Percentiles rank a stretch among this genome's conserved stretches.
Conservation (phyloP, 2,888 invertebrate genomes). For the Pilophorus perplexus region DNA sequence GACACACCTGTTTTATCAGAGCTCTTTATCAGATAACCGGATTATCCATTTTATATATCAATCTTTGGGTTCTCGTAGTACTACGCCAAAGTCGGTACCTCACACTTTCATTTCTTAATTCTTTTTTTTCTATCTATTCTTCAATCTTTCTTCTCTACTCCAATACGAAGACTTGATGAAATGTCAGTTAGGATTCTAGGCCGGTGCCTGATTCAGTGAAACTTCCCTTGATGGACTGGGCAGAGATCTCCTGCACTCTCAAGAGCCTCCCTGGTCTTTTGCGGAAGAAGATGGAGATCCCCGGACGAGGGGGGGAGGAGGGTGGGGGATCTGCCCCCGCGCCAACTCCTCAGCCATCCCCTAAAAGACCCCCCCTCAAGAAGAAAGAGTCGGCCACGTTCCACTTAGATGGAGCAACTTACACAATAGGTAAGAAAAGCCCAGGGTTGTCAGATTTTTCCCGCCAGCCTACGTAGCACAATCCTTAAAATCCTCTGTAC, state of each 20-base stretch:
- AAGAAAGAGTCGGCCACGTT: slow-evolving; percentile 86
- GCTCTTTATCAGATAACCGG: background rate
- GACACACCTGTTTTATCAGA: slow-evolving; percentile 4
- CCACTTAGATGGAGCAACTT: slow-evolving; percentile 80
- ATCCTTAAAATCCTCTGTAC: background rate
- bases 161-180: too few species aligned
- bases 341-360: slow-evolving; percentile 26
- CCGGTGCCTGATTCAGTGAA: slow-evolving; percentile 31
- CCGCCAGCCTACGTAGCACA: background rate
- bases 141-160: background rate
- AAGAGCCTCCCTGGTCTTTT: slow-evolving; percentile 43
- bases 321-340: slow-evolving; percentile 18
- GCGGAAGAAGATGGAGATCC: slow-evolving; percentile 43
- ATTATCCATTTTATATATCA: slow-evolving; percentile 1
- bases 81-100: too few species aligned
- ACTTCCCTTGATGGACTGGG: slow-evolving; percentile 43
- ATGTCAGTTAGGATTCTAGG: slow-evolving; percentile 7
- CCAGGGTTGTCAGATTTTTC: too few species aligned
- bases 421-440: slow-evolving; percentile 78
- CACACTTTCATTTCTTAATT: slow-evolving; percentile 3
- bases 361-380: slow-evolving; percentile 56
- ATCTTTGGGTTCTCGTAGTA: too few species aligned
- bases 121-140: background rate
- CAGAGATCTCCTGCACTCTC: slow-evolving; percentile 39
- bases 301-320: slow-evolving; percentile 15